Base-by-base conservation (phyloP, 2,797 vertebrate genomes). In the Leptoclinus maculatus region DNA sequence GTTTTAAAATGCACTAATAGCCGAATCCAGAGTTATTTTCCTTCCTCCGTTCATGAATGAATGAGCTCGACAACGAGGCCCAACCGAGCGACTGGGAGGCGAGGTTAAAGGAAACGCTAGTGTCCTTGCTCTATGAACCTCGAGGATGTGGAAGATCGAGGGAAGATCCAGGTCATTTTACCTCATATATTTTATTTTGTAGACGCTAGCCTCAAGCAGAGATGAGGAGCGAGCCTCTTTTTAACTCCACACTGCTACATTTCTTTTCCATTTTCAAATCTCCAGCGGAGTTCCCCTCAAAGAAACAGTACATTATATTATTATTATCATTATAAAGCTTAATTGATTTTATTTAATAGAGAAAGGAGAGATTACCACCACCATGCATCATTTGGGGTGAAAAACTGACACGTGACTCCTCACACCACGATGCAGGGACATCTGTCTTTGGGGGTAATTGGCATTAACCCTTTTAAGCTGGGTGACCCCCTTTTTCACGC, bases 391-490 rank as follows among this genome's bases (percentile, higher is more conserved):
- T 85, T 34, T 32, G 14, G 66, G 39, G 64, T 70, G 49, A 78
- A 86, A 80, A 91, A 92, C 74, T 86, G 89, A 86, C 87, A 89
- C 87, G 87, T 69, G 54, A 16, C 75, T 72, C 65, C 38, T 76
- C 65, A 69, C 59, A 53, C 54, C 58, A 34, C 58, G 69, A 8
- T 54, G 70, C 71, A 45, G 66, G 72, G 81, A 84, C 90, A 90
- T 91, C 88, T 92, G 88, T 70, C 86, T 78, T 49, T 77, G 49
- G 23, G 62, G 70, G 49, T 92, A 92, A 94, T 93, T 94, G 87
- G 90, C 92, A 90, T 92, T 93, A 88, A 91, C 90, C 89, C 78
- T 71, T 82, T 88, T 73, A 79, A 87, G 71, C 80, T 12, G 70
- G 68, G 63, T 67, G 85, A 79, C 91, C 90, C 89, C 82, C 65